Conservation (phyloP, 2,797 vertebrate species). For the Smutsia gigantea region DNA sequence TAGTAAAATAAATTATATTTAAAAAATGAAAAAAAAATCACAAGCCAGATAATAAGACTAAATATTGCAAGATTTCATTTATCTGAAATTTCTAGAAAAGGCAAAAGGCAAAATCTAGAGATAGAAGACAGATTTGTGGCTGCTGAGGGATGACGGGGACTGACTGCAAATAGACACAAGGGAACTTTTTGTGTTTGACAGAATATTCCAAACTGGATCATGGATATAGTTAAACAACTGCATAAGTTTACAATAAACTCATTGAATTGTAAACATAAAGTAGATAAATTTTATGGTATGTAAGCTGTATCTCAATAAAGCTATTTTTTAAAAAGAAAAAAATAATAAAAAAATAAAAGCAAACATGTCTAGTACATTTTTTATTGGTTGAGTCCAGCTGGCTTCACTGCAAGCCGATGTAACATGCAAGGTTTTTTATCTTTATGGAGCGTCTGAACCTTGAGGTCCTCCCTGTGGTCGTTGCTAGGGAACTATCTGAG, state of each 20-base stretch:
- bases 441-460: no score
- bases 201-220: background rate
- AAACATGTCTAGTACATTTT: no score
- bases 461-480: no score
- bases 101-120: background rate
- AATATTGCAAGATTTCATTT: constrained; percentile 8
- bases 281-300: background rate
- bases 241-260: constrained; percentile 19
- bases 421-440: no score
- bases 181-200: background rate
- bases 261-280: background rate
- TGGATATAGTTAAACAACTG: background rate
- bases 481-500: no score
- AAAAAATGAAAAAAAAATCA: no score
- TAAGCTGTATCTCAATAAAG: background rate
- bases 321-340: background rate
- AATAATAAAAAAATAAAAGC: no score
- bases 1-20: no score
- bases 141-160: background rate
- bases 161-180: background rate
- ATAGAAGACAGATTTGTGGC: background rate
- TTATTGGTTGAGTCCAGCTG: no score
- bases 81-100: background rate
- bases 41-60: background rate
- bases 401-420: no score